Evolutionary conservation across 2,797 vertebrate species (phyloP).

Genomic region (Paratrypauchen microcephalus): DNA sequence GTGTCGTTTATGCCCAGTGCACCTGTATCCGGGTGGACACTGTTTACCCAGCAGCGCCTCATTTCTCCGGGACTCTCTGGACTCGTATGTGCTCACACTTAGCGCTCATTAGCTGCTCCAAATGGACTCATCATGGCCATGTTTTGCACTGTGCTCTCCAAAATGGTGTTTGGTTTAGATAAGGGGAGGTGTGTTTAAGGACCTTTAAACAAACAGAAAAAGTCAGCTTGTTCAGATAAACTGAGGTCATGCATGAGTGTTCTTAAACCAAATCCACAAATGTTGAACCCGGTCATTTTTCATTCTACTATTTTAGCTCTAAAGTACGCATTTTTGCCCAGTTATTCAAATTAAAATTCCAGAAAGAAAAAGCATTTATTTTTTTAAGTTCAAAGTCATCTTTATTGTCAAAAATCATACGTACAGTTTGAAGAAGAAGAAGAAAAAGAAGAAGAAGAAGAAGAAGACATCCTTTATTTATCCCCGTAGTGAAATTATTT

Average conservation of each 20-base stretch:
- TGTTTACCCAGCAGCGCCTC: neutral
- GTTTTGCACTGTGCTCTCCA: neutral
- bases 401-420: too few relatives aligned
- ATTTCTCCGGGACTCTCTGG: neutral
- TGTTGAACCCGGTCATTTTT: too few relatives aligned
- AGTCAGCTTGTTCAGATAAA: neutral
- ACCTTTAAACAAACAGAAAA: neutral
- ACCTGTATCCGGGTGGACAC: neutral
- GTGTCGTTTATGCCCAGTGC: neutral
- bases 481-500: too few relatives aligned
- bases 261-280: too few relatives aligned
- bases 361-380: too few relatives aligned
- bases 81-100: neutral
- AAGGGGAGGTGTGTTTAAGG: neutral
- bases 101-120: neutral
- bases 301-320: too few relatives aligned
- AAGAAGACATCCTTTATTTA: too few relatives aligned
- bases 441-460: too few relatives aligned
- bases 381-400: too few relatives aligned
- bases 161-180: constrained; percentile 11
- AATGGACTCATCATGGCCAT: neutral
- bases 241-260: neutral
- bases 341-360: too few relatives aligned
- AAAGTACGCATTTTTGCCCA: too few relatives aligned
- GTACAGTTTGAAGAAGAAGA: too few relatives aligned